Percentiles rank a stretch among this genome's conserved stretches.
These are phyloP conservation scores for Drosophila sp. DNA, from an alignment of 1,140 invertebrate species.

Conservation along the genomic window DNA sequence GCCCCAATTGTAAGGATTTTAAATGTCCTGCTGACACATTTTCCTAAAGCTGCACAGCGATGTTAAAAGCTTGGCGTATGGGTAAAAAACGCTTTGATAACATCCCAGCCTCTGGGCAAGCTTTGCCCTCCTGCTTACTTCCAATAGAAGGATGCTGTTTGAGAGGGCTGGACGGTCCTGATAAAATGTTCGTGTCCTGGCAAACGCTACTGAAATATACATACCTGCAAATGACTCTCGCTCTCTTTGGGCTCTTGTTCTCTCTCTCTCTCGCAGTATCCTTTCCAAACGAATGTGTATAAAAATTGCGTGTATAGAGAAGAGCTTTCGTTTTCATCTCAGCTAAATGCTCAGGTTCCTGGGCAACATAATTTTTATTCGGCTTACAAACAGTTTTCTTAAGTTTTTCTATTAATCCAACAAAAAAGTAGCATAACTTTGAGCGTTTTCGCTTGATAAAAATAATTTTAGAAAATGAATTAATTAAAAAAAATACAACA, in stretches of 20 bases:
- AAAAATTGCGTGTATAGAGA: slow-evolving; percentile 74
- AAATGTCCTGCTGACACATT: slow-evolving; percentile 72
- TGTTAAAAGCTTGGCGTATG: slow-evolving; percentile 46
- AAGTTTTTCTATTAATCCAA: slow-evolving; percentile 69
- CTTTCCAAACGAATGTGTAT: slow-evolving; percentile 51
- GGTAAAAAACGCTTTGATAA: slow-evolving; percentile 55
- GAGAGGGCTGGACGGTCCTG: slow-evolving; percentile 40
- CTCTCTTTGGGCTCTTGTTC: slow-evolving; percentile 30
- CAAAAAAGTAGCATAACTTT: slow-evolving; percentile 64
- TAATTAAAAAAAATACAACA: slow-evolving; percentile 33
- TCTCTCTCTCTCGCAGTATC: slow-evolving; percentile 20
- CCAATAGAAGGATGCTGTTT: slow-evolving; percentile 55
- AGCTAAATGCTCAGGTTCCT: slow-evolving; percentile 74
- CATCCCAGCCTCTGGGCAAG: slow-evolving; percentile 36
- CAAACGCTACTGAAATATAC: slow-evolving; percentile 24
- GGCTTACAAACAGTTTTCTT: slow-evolving; percentile 77
- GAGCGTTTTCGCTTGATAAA: slow-evolving; percentile 56
- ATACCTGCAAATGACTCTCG: slow-evolving; percentile 51
- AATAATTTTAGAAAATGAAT: slow-evolving; percentile 54
- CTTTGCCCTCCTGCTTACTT: slow-evolving; percentile 41
- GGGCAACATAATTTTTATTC: slow-evolving; percentile 81
- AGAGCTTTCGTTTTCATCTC: slow-evolving; percentile 79
- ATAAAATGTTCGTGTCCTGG: slow-evolving; percentile 23
- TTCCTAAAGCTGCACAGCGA: slow-evolving; percentile 49
- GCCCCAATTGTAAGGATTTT: slow-evolving; percentile 48